Base-by-base conservation (phyloP, 1,140 invertebrate species). In the Trichonephila clavata region DNA sequence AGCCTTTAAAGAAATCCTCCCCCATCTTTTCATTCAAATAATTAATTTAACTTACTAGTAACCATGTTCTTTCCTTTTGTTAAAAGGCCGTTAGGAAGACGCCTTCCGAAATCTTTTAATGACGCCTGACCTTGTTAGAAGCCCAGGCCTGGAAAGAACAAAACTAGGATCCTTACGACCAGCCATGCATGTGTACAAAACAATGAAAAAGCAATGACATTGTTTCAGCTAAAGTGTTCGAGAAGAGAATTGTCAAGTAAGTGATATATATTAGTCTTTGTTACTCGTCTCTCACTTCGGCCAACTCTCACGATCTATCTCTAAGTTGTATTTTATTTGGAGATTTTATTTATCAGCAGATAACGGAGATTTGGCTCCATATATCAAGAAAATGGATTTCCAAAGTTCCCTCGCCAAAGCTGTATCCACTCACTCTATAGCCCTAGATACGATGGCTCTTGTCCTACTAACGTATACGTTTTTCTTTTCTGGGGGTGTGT, bases 131-230 rank as follows among this genome's bases (percentile, higher is more conserved):
- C 68, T 32, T 71, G 68, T 71, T 71, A 24, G 68, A 83, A 50
- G 80, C 50, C 80, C 21, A 21, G 50, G 14, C 8, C 16, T 10
- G 16, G 43, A 10, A 83, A 83, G 80, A 83, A 83, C 50, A 83
- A 83, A 83, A 83, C 43, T 20, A 13, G 39, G 39, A 43, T 83
- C 50, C 27, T 24, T 8, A 43, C 61, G 71, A 39, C 27, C 27
- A 83, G 80, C 80, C 80, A 83, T 50, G 39, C 80, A 57, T 83
- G 24, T n/a, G 43, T 50, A 24, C 24, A 7, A n/a, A 57, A 83
- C 80, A 83, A 83, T 83, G 80, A 83, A 83, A 83, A 83, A 83
- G 80, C 80, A 57, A 83, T 57, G 80, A 50, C 80, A 50, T 83
- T 83, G 80, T 83, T 83, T 83, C 43, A 50, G 43, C 80, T 83